Evolutionary conservation across 2,797 vertebrate genomes (phyloP), one percentile per base, ranked within the genome.

Genomic region (Orestias chungarensis): DNA sequence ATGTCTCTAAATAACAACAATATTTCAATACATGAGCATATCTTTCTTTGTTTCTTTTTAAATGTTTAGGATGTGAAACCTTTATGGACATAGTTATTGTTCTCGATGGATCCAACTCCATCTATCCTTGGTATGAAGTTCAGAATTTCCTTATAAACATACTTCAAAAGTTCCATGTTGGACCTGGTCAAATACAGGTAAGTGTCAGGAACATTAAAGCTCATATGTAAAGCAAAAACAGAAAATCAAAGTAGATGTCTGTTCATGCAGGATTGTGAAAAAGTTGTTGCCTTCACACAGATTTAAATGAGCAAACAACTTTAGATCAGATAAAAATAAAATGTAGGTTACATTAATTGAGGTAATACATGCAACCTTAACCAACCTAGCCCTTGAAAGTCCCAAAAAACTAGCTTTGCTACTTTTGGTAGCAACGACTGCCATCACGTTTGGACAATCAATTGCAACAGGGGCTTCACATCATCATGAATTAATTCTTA

Each of bases 21-120:
- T 76, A 71, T 65, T 43, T 62, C 75, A 43, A 25, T 82, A 71
- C 66, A 47, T 40, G 1, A 70, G 64, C 68, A 66, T 82, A 35
- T 78, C 33, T 68, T 80, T 80, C 73, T 76, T 73, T 50, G 42
- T 14, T 3, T 14, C 33, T 31, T 31, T 18, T 73, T 64, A 70
- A 68, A 12, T 9, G 25, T 64, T 14, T 91, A 99, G 98, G 96
- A 78, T 99, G 98, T 91, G 98, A 98, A 91, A 98, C 97, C 3
- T 99, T 96, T 83, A 99, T 99, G 98, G 98, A 99, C 88, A 99
- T 99, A 49, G 90, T 99, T 79, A 99, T 99, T 0, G 98, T 99
- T 23, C 93, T 99, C 90, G 98, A 99, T 18, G 98, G 98, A 12
- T 99, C 98, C 78, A 99, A 99, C 93, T 99, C 98, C 84, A 99